A percentile compares a stretch with the other conserved stretches of the same genome.
phyloP scores from a whole-genome alignment of 2,797 vertebrate species.

The Tympanoctomys barrerae region DNA sequence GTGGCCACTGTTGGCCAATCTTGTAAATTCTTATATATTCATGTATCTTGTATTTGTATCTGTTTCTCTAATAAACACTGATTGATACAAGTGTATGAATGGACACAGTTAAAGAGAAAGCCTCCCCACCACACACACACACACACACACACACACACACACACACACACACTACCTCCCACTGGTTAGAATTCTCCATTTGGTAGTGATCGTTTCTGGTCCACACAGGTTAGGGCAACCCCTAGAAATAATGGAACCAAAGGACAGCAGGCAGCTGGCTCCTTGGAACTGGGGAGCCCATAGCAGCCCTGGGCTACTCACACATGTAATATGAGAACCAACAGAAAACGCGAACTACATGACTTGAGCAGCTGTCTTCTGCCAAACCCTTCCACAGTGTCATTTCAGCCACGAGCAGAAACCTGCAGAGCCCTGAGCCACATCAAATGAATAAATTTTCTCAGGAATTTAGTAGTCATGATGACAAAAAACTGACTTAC shows the following conservation, averaged over 20 bases:
- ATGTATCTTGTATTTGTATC: background rate
- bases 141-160: background rate
- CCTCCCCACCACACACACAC: background rate
- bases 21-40: background rate
- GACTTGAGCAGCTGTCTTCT: background rate
- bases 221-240: background rate
- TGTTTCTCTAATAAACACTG: background rate
- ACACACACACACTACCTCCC: background rate
- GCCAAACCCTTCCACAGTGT: background rate
- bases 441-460: background rate
- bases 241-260: background rate
- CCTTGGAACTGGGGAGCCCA: background rate
- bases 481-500: background rate
- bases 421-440: background rate
- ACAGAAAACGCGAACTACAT: background rate
- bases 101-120: background rate
- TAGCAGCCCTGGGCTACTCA: background rate
- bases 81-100: background rate
- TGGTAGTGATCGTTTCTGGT: rapidly evolving
- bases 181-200: background rate
- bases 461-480: background rate
- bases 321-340: rapidly evolving
- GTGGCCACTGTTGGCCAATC: background rate
- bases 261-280: background rate
- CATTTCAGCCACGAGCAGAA: background rate